phyloP scores from a whole-genome alignment of 2,113 vertebrate species.

The Platanista minor region DNA sequence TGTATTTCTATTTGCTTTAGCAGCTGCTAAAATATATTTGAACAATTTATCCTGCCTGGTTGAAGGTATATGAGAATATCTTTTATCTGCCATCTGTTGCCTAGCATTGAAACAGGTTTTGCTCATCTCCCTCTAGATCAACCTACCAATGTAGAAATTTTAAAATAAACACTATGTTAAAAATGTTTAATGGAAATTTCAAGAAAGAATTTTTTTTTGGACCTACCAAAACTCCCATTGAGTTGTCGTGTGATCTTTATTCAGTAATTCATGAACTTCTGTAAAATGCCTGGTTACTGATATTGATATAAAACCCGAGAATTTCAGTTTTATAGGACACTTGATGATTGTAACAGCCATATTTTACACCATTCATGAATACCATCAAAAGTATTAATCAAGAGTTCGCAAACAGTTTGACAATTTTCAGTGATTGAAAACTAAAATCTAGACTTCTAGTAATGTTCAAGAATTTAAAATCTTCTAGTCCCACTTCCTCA shows the following conservation, averaged over 20 bases:
- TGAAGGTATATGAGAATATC: constrained; percentile 49
- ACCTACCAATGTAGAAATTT: neutral
- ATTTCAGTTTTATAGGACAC: neutral
- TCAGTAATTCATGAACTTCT: neutral
- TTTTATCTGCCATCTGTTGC: constrained; percentile 54
- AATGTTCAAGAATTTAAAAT: neutral
- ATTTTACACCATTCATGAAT: neutral
- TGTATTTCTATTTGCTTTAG: constrained; percentile 27
- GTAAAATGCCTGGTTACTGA: neutral
- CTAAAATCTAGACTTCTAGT: neutral
- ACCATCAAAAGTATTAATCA: neutral
- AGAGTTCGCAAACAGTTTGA: neutral
- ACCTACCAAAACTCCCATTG: neutral
- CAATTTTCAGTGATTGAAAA: neutral
- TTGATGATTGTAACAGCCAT: neutral
- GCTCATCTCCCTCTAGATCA: neutral
- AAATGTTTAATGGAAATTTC: constrained; percentile 31
- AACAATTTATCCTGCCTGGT: constrained; percentile 49
- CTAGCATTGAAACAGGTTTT: constrained; percentile 23
- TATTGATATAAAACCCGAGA: neutral
- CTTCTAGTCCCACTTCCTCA: neutral
- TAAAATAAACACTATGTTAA: neutral
- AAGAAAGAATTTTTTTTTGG: neutral
- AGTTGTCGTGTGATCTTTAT: neutral
- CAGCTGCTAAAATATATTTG: constrained; percentile 55